phyloP scores from a whole-genome alignment of 1,140 invertebrate genomes.

The Teleogryllus occipitalis region DNA sequence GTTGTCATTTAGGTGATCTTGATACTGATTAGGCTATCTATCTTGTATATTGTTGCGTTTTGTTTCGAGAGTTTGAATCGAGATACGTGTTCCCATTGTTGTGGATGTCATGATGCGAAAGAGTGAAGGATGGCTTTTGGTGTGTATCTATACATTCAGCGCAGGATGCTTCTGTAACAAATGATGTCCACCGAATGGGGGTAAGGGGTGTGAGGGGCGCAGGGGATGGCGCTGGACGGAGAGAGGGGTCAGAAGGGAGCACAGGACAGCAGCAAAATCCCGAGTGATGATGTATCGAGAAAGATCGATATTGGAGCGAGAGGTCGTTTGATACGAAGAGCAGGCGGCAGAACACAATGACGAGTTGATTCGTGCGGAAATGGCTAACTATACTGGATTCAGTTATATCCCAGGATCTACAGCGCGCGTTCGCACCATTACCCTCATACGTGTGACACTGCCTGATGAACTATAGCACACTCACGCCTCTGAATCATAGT shows the following conservation, averaged over 20 bases:
- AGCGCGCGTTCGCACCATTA: background rate
- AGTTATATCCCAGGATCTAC: slow-evolving; percentile 11
- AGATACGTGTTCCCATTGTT: slow-evolving; percentile 15
- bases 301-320: slow-evolving; percentile 17
- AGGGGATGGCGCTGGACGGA: background rate
- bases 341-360: slow-evolving; percentile 13
- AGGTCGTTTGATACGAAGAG: slow-evolving; percentile 16
- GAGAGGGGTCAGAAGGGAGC: background rate
- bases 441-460: background rate
- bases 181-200: background rate
- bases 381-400: slow-evolving; percentile 13
- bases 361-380: slow-evolving; percentile 20
- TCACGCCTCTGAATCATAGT: slow-evolving; percentile 13
- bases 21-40: slow-evolving; percentile 16
- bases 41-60: slow-evolving; percentile 19
- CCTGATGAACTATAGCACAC: background rate
- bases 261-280: background rate
- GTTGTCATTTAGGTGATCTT: slow-evolving; percentile 15
- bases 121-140: slow-evolving; percentile 3
- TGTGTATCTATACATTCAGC: background rate
- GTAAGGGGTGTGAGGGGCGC: background rate
- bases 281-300: slow-evolving; percentile 14
- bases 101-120: slow-evolving; percentile 3
- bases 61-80: slow-evolving; percentile 10
- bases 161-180: slow-evolving; percentile 3